Evolutionary conservation across 2,888 invertebrate genomes (phyloP).

Genomic region (Netelia virgata): DNA sequence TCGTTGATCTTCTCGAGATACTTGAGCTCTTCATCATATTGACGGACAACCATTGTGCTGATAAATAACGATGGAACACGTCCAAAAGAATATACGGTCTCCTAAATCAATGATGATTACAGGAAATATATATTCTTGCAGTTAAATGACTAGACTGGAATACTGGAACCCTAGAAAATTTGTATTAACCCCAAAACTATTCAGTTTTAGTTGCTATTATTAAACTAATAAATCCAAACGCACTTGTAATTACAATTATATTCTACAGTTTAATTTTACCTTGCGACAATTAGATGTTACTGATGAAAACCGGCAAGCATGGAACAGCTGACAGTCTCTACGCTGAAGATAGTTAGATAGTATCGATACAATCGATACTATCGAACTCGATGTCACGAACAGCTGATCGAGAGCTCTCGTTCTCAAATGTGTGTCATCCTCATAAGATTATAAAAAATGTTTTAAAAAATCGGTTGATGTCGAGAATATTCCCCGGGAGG

Average conservation of each 20-base stretch:
- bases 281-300: neutral
- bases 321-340: neutral
- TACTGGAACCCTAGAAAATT: too few relatives aligned
- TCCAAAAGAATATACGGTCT: too few relatives aligned
- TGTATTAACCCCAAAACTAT: too few relatives aligned
- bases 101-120: neutral
- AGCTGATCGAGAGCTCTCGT: neutral
- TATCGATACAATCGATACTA: neutral
- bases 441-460: neutral
- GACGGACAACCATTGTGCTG: constrained; percentile 92
- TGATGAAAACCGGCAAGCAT: constrained; percentile 13
- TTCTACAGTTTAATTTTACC: neutral
- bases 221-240: too few relatives aligned
- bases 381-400: neutral
- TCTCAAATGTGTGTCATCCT: neutral
- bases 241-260: neutral
- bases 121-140: too few relatives aligned
- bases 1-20: constrained; percentile 96
- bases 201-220: too few relatives aligned
- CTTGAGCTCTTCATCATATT: constrained; percentile 96
- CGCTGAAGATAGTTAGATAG: neutral
- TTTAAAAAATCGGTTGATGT: neutral
- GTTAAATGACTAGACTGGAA: too few relatives aligned
- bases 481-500: neutral
- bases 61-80: constrained; percentile 5